Conservation (phyloP, 1,140 invertebrate species). For the Paraescarpia echinospica region DNA sequence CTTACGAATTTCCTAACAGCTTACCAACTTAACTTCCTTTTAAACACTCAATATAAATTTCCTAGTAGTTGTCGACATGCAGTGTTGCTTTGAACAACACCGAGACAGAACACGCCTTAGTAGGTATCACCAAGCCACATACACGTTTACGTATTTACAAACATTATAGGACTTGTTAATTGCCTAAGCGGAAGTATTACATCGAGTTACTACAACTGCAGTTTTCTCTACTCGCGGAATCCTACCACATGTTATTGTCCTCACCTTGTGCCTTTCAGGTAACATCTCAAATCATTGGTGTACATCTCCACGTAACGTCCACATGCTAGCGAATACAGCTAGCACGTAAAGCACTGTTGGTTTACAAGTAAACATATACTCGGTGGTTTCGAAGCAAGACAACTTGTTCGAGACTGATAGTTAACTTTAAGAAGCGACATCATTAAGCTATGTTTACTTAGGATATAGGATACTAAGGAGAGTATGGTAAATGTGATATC, state of each 20-base stretch:
- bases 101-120: background rate
- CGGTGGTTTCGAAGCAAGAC: too few relatives aligned
- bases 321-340: background rate
- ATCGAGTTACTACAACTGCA: background rate
- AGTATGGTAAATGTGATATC: too few relatives aligned
- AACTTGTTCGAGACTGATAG: too few relatives aligned
- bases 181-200: conserved; percentile 4
- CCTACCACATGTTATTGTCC: background rate
- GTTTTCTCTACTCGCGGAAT: background rate
- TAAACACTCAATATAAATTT: background rate
- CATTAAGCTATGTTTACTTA: too few relatives aligned
- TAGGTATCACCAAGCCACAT: background rate
- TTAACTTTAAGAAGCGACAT: too few relatives aligned
- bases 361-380: too few relatives aligned
- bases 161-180: background rate
- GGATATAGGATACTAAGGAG: too few relatives aligned
- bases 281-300: background rate
- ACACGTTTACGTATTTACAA: background rate
- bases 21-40: background rate
- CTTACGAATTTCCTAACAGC: background rate
- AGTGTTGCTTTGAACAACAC: background rate
- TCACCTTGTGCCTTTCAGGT: background rate
- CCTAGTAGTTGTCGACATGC: background rate
- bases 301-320: background rate
- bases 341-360: background rate